phyloP scores from a whole-genome alignment of 2,888 invertebrate genomes.

The Drosophila anomalata region DNA sequence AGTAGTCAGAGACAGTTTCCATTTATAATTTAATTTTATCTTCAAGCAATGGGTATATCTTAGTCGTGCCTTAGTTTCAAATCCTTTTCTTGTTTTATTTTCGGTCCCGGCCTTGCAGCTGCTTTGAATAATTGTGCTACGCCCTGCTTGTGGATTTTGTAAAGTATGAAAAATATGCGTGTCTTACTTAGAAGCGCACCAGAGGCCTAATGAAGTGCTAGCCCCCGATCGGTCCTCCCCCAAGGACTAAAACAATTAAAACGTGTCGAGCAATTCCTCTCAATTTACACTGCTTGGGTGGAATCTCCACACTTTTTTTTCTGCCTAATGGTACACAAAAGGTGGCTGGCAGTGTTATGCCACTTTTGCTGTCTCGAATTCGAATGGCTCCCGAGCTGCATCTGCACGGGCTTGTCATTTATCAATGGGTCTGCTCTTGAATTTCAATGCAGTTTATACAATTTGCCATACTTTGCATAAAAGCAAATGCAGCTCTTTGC shows the following conservation, averaged over 20 bases:
- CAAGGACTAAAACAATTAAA: slow-evolving; percentile 27
- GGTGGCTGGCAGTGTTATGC: slow-evolving; percentile 14
- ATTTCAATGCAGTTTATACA: slow-evolving; percentile 55
- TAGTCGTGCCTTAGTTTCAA: neutral
- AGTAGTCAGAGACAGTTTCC: neutral
- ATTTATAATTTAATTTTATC: neutral
- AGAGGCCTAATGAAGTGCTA: slow-evolving; percentile 49
- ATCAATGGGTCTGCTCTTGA: slow-evolving; percentile 44
- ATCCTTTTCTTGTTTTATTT: slow-evolving; percentile 10
- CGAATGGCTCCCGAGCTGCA: slow-evolving; percentile 22
- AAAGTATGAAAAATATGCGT: slow-evolving; percentile 75
- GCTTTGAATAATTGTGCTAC: slow-evolving; percentile 72
- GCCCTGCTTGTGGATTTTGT: slow-evolving; percentile 55
- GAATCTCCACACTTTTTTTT: slow-evolving; percentile 2
- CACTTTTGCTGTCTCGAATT: slow-evolving; percentile 24
- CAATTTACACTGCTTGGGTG: slow-evolving; percentile 26
- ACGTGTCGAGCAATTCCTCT: slow-evolving; percentile 32
- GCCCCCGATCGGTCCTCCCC: slow-evolving; percentile 6
- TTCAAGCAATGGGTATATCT: neutral
- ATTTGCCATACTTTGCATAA: slow-evolving; percentile 70
- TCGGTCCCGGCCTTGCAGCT: slow-evolving; percentile 27
- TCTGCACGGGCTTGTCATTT: slow-evolving; percentile 50
- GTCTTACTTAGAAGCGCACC: slow-evolving; percentile 47
- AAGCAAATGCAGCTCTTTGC: slow-evolving; percentile 48
- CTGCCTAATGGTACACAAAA: slow-evolving; percentile 5